Evolutionary conservation across 2,888 invertebrate genomes (phyloP).

Genomic region (Xestia rhomboidea): DNA sequence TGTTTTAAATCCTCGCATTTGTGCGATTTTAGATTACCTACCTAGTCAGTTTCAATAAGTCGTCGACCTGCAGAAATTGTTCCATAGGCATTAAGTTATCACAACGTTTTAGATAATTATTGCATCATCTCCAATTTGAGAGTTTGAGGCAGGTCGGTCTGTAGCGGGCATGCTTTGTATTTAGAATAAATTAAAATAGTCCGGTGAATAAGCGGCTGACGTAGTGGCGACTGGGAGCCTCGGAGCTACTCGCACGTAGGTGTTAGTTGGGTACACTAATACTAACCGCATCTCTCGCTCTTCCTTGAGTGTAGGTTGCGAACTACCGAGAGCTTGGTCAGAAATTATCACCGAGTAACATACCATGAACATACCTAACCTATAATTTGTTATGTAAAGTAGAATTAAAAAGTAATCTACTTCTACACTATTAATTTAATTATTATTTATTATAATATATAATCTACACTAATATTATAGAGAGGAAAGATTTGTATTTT

Average conservation of each 20-base stretch:
- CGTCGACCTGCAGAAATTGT: slow-evolving; percentile 34
- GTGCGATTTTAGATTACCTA: background rate
- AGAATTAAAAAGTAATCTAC: background rate
- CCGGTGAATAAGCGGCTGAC: slow-evolving; percentile 80
- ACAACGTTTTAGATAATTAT: slow-evolving; percentile 43
- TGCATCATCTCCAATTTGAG: slow-evolving; percentile 63
- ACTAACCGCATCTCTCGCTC: slow-evolving; percentile 40
- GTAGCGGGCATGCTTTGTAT: slow-evolving; percentile 79
- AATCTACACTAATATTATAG: too few relatives aligned
- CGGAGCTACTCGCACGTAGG: slow-evolving; percentile 48
- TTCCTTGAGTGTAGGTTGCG: slow-evolving; percentile 24
- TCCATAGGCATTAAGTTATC: slow-evolving; percentile 9
- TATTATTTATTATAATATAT: too few relatives aligned
- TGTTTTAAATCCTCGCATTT: background rate
- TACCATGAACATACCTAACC: background rate
- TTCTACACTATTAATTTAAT: too few relatives aligned
- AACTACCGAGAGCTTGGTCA: slow-evolving; percentile 5
- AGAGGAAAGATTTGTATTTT: too few relatives aligned
- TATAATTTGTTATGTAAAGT: background rate
- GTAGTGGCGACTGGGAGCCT: slow-evolving; percentile 17
- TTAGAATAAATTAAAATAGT: slow-evolving; percentile 85
- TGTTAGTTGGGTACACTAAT: background rate
- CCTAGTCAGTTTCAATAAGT: background rate
- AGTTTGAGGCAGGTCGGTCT: slow-evolving; percentile 59
- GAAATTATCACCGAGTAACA: slow-evolving; percentile 1